Percentiles rank a stretch among this genome's conserved stretches.
Conservation (phyloP, 1,140 invertebrate genomes). For the Zeugodacus cucurbitae region DNA sequence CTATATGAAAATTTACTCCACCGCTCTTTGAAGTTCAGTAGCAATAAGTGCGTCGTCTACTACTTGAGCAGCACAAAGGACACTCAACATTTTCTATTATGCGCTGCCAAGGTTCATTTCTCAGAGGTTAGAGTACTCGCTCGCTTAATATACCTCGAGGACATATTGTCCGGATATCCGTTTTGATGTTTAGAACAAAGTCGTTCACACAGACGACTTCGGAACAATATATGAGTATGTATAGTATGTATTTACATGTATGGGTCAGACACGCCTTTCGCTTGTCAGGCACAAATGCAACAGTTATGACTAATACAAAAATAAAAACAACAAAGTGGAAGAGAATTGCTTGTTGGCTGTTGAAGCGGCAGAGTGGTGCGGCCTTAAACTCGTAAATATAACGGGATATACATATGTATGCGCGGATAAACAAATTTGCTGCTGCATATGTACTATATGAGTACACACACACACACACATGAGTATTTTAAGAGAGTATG, state of each 20-base stretch:
- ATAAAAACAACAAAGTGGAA: background rate
- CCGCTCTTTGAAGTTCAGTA: background rate
- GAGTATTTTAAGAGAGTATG: background rate
- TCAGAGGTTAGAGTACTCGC: background rate
- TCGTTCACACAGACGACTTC: background rate
- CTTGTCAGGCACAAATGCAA: constrained; percentile 17
- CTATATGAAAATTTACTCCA: background rate
- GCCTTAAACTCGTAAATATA: background rate
- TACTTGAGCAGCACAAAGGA: background rate
- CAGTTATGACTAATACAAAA: background rate
- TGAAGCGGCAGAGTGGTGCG: background rate
- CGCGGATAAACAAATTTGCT: background rate
- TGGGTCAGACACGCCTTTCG: constrained; percentile 1
- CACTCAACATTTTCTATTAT: background rate
- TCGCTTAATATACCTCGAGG: background rate
- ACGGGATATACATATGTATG: background rate
- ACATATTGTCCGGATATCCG: constrained; percentile 26
- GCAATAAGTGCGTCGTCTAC: background rate
- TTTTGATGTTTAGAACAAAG: background rate
- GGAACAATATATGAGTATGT: background rate
- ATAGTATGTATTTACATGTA: background rate
- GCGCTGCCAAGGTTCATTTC: background rate
- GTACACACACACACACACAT: background rate
- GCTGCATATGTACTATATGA: background rate
- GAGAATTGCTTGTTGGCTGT: background rate